Evolutionary conservation across 2,797 vertebrate genomes (phyloP), one percentile per base, ranked within the genome.

Genomic region (Hyperoplus lanceolatus): DNA sequence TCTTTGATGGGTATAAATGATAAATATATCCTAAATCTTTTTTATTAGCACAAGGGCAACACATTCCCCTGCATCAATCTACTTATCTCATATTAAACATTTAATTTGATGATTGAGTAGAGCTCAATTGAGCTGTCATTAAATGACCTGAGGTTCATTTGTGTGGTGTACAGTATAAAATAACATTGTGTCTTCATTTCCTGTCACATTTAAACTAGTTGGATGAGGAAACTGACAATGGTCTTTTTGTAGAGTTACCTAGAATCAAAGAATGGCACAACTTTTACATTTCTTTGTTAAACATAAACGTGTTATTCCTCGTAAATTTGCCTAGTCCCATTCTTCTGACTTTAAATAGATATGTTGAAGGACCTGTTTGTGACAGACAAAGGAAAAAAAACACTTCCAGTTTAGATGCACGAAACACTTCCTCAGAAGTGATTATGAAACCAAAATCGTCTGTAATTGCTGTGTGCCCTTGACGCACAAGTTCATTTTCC

Each of bases 381-480:
- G 63, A 62, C 5, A 61, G 49, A 42, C 7, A 57, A 57, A 68
- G 53, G 21, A 8, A 36, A 51, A 29, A 66, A 14, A 3, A 57
- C 36, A 75, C 76, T 55, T 85, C 68, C 73, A 79, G 57, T 76
- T 79, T 58, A 48, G 8, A 49, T 43, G 10, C 51, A 87, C 82
- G 87, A 92, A 77, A 59, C 11, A 78, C 49, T 63, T 79, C 75
- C 0, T 5, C 54, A 69, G 72, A 86, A 78, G 49, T 67, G 43
- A 67, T 87, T 88, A 68, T 78, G 88, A 89, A 90, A 90, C 68
- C 21, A 49, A 56, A 61, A 69, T 71, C 49, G 10, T 60, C 49
- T 16, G 58, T 74, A 50, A 53, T 9, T 43, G 49, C 61, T 62
- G 1, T 55, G 15, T n/a, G 8, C 39, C 51, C 12, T 71, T 73